Conservation (phyloP, 2,888 invertebrate genomes). For the Drosophila flavopinicola region DNA sequence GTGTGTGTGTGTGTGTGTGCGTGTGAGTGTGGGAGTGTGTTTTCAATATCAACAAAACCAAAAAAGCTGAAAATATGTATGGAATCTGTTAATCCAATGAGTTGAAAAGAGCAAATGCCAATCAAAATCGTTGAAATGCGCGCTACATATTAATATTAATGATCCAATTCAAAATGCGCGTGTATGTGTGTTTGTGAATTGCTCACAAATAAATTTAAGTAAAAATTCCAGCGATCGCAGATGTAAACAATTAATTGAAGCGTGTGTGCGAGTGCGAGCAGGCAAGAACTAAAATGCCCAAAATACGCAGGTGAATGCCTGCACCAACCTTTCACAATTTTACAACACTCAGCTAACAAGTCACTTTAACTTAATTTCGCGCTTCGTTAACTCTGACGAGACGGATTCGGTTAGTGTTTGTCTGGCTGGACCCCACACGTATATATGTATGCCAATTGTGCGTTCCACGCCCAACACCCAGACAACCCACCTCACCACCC, state of each 20-base stretch:
- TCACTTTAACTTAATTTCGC: constrained; percentile 60
- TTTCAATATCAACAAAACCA: constrained; percentile 23
- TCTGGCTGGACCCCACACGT: constrained; percentile 28
- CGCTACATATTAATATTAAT: constrained; percentile 67
- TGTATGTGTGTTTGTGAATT: constrained; percentile 27
- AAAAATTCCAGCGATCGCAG: constrained; percentile 44
- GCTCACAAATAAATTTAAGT: constrained; percentile 34
- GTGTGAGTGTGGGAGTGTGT: background rate
- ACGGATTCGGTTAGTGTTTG: constrained; percentile 26
- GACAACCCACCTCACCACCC: constrained; percentile 34
- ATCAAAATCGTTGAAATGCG: constrained; percentile 61
- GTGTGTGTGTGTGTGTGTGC: background rate
- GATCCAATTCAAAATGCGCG: constrained; percentile 68
- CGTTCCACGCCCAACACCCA: constrained; percentile 67
- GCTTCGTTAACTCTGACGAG: constrained; percentile 64
- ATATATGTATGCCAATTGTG: constrained; percentile 37
- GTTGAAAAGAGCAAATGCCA: constrained; percentile 33
- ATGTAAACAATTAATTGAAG: constrained; percentile 48
- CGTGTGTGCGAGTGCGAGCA: constrained; percentile 3
- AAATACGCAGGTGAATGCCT: constrained; percentile 22
- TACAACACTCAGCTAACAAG: constrained; percentile 27
- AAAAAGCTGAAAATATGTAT: constrained; percentile 44
- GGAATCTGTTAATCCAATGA: constrained; percentile 47
- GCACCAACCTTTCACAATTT: constrained; percentile 40
- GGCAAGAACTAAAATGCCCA: constrained; percentile 14